Percentiles rank a stretch among this genome's conserved stretches.
Evolutionary conservation across 2,888 invertebrate genomes (phyloP).

Genomic region (Plagiodera versicolora): DNA sequence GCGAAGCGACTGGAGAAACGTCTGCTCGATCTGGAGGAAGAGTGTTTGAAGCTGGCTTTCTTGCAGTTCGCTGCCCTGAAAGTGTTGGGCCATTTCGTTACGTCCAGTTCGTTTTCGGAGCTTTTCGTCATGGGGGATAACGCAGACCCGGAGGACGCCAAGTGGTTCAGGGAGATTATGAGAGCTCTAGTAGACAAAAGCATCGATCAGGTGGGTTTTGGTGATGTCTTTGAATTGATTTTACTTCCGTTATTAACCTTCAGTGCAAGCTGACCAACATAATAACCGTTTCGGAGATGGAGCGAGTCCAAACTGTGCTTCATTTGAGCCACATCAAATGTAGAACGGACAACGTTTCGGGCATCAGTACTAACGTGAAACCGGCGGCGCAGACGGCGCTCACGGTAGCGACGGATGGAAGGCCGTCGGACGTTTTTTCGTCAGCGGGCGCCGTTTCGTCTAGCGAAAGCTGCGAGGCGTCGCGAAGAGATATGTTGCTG

Average conservation of each 20-base stretch:
- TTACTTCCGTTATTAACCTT: background rate
- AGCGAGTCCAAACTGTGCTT: slow-evolving; percentile 56
- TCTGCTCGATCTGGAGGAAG: slow-evolving; percentile 54
- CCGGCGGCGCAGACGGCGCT: background rate
- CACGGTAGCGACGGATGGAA: background rate
- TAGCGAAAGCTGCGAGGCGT: slow-evolving; percentile 8
- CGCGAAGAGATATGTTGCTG: slow-evolving; percentile 15
- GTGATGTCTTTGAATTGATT: too few species aligned
- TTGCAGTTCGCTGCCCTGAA: slow-evolving; percentile 63
- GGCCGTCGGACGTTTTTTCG: slow-evolving; percentile 18
- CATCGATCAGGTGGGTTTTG: slow-evolving; percentile 43
- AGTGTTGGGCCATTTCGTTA: slow-evolving; percentile 56
- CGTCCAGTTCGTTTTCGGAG: slow-evolving; percentile 60
- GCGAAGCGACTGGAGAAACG: slow-evolving; percentile 48
- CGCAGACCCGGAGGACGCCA: slow-evolving; percentile 31
- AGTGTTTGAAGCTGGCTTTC: slow-evolving; percentile 56
- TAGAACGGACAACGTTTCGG: slow-evolving; percentile 44
- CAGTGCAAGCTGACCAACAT: slow-evolving; percentile 55
- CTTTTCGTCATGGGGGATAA: slow-evolving; percentile 58
- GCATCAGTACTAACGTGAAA: background rate
- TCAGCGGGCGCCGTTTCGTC: background rate
- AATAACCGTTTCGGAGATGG: slow-evolving; percentile 55
- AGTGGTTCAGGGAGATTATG: slow-evolving; percentile 50
- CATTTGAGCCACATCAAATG: slow-evolving; percentile 52
- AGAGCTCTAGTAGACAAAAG: slow-evolving; percentile 54